These are phyloP conservation scores for Panonychus citri DNA, from an alignment of 1,140 invertebrate species.

Conservation along the genomic window DNA sequence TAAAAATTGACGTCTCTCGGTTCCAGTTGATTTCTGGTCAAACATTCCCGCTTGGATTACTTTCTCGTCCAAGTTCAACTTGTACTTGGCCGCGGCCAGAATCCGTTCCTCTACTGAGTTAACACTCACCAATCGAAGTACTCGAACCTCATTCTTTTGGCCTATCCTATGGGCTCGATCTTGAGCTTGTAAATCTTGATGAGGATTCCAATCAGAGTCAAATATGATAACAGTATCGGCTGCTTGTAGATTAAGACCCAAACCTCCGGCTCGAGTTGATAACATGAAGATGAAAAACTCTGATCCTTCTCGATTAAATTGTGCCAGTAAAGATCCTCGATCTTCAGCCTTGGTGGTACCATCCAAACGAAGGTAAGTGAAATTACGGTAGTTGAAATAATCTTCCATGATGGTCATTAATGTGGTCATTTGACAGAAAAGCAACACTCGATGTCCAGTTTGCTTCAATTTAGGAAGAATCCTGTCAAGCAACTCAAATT, in stretches of 20 bases:
- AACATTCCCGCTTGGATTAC: slow-evolving; percentile 99
- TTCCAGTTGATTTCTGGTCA: slow-evolving; percentile 91
- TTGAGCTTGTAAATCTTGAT: slow-evolving; percentile 95
- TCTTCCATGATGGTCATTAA: slow-evolving; percentile 98
- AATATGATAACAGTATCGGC: slow-evolving; percentile 98
- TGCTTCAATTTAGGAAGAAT: slow-evolving; percentile 86
- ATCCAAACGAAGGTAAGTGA: slow-evolving; percentile 47
- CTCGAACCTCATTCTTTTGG: slow-evolving; percentile 90
- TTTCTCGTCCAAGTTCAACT: slow-evolving; percentile 97
- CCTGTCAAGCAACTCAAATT: slow-evolving; percentile 94
- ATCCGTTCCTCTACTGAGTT: slow-evolving; percentile 97
- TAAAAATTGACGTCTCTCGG: slow-evolving; percentile 77
- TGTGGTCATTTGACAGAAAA: slow-evolving; percentile 99
- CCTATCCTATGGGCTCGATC: slow-evolving; percentile 97
- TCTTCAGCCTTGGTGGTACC: slow-evolving; percentile 97
- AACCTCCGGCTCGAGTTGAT: slow-evolving; percentile 82
- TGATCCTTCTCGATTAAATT: slow-evolving; percentile 72
- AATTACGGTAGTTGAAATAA: slow-evolving; percentile 68
- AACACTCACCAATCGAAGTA: slow-evolving; percentile 85
- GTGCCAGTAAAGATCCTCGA: slow-evolving; percentile 66
- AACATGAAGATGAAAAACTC: slow-evolving; percentile 88
- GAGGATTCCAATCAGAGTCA: slow-evolving; percentile 99
- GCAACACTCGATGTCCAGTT: slow-evolving; percentile 67
- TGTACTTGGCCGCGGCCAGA: slow-evolving; percentile 57
- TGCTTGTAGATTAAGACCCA: slow-evolving; percentile 90